phyloP scores from a whole-genome alignment of 2,888 invertebrate genomes.

The Heliconius aoede region DNA sequence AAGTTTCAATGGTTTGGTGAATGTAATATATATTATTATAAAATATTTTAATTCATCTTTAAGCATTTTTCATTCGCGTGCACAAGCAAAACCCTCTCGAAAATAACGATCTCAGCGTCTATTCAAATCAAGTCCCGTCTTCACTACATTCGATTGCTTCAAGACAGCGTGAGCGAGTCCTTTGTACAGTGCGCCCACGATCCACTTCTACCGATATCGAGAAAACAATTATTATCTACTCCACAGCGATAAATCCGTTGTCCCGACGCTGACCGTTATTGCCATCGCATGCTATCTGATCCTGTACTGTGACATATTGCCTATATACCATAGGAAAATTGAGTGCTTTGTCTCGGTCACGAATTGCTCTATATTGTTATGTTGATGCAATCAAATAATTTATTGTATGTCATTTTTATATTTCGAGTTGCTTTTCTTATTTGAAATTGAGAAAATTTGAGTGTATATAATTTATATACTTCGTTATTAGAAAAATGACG shows the following conservation, averaged over 20 bases:
- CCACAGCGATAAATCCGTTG: constrained; percentile 66
- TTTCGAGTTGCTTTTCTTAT: not conserved
- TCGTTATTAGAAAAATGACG: no score
- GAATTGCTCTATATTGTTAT: constrained; percentile 51
- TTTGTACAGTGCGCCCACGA: constrained; percentile 63
- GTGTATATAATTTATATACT: not conserved
- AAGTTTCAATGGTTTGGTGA: not conserved
- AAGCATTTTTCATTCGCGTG: not conserved
- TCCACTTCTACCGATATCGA: constrained; percentile 62
- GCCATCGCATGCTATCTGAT: constrained; percentile 62
- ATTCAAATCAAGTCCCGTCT: constrained; percentile 21
- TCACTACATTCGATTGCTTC: constrained; percentile 23
- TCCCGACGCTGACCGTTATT: constrained; percentile 59
- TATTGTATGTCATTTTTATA: constrained; percentile 1
- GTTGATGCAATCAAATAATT: constrained; percentile 19
- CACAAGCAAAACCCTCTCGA: constrained; percentile 12
- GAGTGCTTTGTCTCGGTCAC: constrained; percentile 57
- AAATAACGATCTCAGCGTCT: constrained; percentile 22
- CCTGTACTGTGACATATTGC: constrained; percentile 65
- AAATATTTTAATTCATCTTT: not conserved
- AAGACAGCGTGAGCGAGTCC: constrained; percentile 49
- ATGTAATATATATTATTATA: no score
- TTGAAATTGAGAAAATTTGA: not conserved
- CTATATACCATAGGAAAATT: constrained; percentile 54
- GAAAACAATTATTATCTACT: constrained; percentile 66